Evolutionary conservation across 1,140 invertebrate genomes (phyloP).

Genomic region (Planococcus citri): DNA sequence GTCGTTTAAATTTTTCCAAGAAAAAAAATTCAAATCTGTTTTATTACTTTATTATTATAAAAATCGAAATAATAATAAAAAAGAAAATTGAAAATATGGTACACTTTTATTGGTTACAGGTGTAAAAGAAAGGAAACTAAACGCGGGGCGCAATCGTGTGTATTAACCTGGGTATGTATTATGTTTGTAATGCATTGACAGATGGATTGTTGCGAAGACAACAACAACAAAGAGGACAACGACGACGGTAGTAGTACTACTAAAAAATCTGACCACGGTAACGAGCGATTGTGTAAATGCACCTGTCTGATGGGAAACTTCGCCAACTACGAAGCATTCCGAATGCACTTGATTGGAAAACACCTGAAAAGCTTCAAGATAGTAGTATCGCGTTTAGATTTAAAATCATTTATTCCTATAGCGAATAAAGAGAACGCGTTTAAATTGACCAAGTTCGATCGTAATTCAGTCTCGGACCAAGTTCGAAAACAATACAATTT

Average conservation of each 20-base stretch:
- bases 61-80: too few species aligned
- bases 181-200: not conserved
- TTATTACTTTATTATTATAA: too few species aligned
- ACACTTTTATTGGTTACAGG: conserved; percentile 6
- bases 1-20: too few species aligned
- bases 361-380: not conserved
- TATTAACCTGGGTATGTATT: not conserved
- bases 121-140: conserved; percentile 3
- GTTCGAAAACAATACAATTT: not conserved
- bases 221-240: not conserved
- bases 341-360: not conserved
- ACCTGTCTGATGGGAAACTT: not conserved
- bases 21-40: too few species aligned
- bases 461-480: not conserved
- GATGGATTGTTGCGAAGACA: not conserved
- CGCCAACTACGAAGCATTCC: not conserved
- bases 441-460: not conserved
- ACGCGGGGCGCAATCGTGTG: not conserved
- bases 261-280: too few species aligned
- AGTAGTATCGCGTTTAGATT: not conserved
- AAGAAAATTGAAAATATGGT: not conserved
- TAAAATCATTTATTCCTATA: not conserved
- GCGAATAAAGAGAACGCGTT: not conserved
- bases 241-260: not conserved
- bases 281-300: too few species aligned